Evolutionary conservation across 1,140 invertebrate species (phyloP).

Genomic region (Caerostris darwini): DNA sequence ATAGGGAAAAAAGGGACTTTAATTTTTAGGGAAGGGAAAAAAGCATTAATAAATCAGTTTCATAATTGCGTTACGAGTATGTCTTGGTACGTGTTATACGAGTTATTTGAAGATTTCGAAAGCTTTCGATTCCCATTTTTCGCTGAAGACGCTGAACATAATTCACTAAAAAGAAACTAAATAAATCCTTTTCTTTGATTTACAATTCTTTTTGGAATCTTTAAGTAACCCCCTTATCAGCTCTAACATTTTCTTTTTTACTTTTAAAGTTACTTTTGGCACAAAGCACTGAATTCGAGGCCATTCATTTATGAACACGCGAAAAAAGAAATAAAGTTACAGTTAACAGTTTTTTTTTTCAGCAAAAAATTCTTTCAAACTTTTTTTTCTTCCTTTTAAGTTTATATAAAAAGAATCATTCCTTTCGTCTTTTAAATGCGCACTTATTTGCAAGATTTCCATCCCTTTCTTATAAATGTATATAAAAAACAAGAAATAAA

Average conservation of each 20-base stretch:
- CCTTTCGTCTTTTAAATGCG: constrained; percentile 43
- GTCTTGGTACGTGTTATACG: background rate
- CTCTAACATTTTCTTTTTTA: background rate
- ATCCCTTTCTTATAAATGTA: background rate
- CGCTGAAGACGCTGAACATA: background rate
- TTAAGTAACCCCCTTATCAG: constrained; percentile 41
- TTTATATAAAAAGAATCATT: background rate
- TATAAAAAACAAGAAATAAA: background rate
- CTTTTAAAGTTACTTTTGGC: too few relatives aligned
- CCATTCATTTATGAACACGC: constrained; percentile 14
- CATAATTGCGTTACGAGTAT: background rate
- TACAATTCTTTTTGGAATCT: constrained; percentile 53
- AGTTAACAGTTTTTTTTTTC: background rate
- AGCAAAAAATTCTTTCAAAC: too few relatives aligned
- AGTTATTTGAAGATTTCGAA: background rate
- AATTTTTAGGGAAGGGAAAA: background rate
- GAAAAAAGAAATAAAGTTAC: constrained; percentile 36
- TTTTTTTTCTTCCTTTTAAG: background rate
- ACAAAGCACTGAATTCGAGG: background rate
- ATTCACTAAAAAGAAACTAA: constrained; percentile 22
- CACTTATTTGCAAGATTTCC: constrained; percentile 46
- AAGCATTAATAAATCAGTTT: constrained; percentile 20
- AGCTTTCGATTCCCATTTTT: background rate
- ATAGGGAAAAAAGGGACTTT: background rate
- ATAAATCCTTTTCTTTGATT: constrained; percentile 60